phyloP scores from a whole-genome alignment of 2,888 invertebrate species.

The Cecidostiba fungosa region DNA sequence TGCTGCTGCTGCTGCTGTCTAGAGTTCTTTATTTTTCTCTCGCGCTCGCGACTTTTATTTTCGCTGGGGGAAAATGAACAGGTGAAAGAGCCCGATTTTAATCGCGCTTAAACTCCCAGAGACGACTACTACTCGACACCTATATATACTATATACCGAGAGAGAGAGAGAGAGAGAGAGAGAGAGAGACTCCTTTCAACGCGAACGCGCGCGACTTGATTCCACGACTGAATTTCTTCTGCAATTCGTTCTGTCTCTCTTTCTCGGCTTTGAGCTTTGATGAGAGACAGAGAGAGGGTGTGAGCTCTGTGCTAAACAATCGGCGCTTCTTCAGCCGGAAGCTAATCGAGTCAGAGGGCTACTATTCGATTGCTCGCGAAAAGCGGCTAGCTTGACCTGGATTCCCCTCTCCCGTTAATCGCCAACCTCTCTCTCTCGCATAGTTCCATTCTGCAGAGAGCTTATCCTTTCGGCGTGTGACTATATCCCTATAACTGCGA shows the following conservation, averaged over 20 bases:
- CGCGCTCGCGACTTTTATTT: slow-evolving; percentile 40
- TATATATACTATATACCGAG: too few relatives aligned
- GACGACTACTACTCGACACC: slow-evolving; percentile 8
- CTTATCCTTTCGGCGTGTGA: slow-evolving; percentile 61
- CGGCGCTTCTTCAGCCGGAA: slow-evolving; percentile 24
- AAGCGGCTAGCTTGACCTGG: slow-evolving; percentile 26
- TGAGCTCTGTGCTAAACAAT: not conserved
- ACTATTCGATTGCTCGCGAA: slow-evolving; percentile 52
- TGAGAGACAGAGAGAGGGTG: not conserved
- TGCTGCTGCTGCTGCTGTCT: not conserved
- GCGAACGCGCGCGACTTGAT: not conserved
- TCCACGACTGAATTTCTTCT: not conserved
- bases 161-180: too few relatives aligned
- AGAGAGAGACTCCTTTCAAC: too few relatives aligned
- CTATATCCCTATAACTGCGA: slow-evolving; percentile 57
- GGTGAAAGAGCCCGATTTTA: slow-evolving; percentile 17
- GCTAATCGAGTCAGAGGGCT: slow-evolving; percentile 66
- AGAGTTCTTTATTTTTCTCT: slow-evolving; percentile 43
- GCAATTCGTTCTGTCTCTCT: not conserved
- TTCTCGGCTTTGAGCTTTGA: not conserved
- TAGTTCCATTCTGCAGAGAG: slow-evolving; percentile 48
- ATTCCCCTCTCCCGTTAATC: not conserved
- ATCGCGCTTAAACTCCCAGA: not conserved
- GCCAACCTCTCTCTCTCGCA: not conserved
- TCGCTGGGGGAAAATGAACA: slow-evolving; percentile 18